A percentile compares a stretch with the other conserved stretches of the same genome.
phyloP scores from a whole-genome alignment of 2,797 vertebrate genomes.

The Coilia nasus region DNA sequence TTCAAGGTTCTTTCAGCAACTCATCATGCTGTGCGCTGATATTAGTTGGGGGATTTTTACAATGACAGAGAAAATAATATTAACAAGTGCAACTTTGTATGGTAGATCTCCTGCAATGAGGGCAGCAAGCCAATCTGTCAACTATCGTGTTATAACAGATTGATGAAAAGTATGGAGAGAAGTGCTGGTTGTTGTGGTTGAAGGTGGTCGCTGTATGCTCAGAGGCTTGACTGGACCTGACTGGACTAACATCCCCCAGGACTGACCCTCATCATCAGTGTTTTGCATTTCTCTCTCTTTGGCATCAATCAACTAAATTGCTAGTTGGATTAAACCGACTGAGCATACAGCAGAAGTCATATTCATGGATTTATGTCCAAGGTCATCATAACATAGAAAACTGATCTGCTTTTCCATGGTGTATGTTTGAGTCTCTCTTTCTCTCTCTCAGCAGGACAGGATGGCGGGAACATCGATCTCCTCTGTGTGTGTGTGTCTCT shows the following conservation, averaged over 20 bases:
- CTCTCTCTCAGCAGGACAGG: too few relatives aligned
- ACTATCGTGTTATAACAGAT: not conserved
- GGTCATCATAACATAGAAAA: not conserved
- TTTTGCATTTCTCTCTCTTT: constrained; percentile 18
- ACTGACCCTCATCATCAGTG: constrained; percentile 1
- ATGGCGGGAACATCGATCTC: too few relatives aligned
- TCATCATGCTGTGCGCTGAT: not conserved
- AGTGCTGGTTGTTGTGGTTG: not conserved
- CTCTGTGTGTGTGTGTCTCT: too few relatives aligned
- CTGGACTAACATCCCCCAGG: not conserved
- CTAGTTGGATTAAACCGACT: not conserved
- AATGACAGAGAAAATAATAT: not conserved
- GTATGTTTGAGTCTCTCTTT: not conserved
- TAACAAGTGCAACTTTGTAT: not conserved
- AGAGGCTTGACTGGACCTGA: constrained; percentile 12
- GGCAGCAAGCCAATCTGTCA: not conserved
- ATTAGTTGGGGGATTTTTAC: not conserved
- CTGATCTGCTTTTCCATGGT: not conserved
- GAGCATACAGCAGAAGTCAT: not conserved
- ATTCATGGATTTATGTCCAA: not conserved
- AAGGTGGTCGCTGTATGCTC: constrained; percentile 3
- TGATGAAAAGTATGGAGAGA: not conserved
- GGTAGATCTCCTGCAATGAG: not conserved
- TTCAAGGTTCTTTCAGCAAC: not conserved
- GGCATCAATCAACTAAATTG: not conserved